Evolutionary conservation across 2,797 vertebrate species (phyloP).

Genomic region (Scolopax rusticola): DNA sequence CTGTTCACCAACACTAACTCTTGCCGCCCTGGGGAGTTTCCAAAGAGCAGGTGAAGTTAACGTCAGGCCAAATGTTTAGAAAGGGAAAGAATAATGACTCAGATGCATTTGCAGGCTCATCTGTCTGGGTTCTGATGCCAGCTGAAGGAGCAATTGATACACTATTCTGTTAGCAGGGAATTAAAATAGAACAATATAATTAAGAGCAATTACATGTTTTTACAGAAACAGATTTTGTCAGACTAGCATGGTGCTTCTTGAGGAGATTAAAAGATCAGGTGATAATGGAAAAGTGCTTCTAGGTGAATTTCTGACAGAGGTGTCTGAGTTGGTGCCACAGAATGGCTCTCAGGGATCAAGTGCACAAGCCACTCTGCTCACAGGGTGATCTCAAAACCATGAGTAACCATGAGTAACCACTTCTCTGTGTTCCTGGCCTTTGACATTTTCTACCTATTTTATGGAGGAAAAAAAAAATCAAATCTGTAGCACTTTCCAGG

Average conservation of each 20-base stretch:
- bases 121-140: background rate
- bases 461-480: background rate
- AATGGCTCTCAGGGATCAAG: background rate
- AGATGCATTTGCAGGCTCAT: background rate
- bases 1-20: background rate
- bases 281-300: background rate
- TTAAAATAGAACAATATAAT: background rate
- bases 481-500: background rate
- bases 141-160: background rate
- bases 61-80: background rate
- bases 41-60: background rate
- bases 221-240: background rate
- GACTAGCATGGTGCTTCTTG: background rate
- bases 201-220: slow-evolving; percentile 14
- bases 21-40: background rate
- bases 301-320: background rate
- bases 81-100: background rate
- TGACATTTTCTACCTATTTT: background rate
- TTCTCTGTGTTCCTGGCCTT: background rate
- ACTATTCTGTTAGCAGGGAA: background rate
- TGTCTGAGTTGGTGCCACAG: background rate
- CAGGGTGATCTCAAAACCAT: background rate
- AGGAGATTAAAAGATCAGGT: background rate
- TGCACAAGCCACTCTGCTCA: background rate
- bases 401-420: background rate